Base-by-base conservation (phyloP, 1,140 invertebrate genomes). In the Dendroctonus valens region DNA sequence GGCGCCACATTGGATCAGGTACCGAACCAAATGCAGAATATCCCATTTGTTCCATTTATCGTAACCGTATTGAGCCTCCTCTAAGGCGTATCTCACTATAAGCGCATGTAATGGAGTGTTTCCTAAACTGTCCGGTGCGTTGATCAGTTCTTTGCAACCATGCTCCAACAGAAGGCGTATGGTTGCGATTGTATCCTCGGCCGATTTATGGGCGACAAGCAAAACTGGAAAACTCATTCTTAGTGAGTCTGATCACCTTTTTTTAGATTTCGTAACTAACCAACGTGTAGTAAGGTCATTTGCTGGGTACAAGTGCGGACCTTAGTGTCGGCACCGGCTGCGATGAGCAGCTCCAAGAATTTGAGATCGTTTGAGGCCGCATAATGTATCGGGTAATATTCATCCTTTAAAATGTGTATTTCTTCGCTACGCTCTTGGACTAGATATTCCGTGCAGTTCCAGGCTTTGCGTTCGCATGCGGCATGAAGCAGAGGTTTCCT, bases 311-410 rank as follows among this genome's bases (percentile, higher is more conserved):
- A 85, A 0, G 88, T 90, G 37, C 85, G 76, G 2, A 89, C 88
- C 5, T 82, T 86, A 3, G 86, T 86, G 46, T 86, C 83, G 7
- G 87, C 87, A n/a, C 87, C 87, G 71, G 83, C 79, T 57, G 69
- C 81, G 80, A 89, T 87, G 14, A 89, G 77, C 41, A 89, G 73
- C 71, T 88, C 86, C 6, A 89, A 76, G 74, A 89, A 89, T 67
- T 86, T 84, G 41, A 83, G 81, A 67, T 88, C 85, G 72, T 89
- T 87, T 38, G 88, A 79, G 6, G 86, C 85, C 3, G 87, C 88
- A 72, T 89, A 87, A 75, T 90, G 88, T 57, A 90, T 88, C 6
- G 88, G 88, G 79, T 87, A 89, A 75, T 89, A 89, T 79, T 90
- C 88, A 74, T 90, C 88, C 78, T 87, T 89, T 53, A 88, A 85